A percentile compares a stretch with the other conserved stretches of the same genome.
These are phyloP conservation scores for Epizoanthus ramosus DNA, from an alignment of 92 coral and sea anemone species.

Conservation along the genomic window DNA sequence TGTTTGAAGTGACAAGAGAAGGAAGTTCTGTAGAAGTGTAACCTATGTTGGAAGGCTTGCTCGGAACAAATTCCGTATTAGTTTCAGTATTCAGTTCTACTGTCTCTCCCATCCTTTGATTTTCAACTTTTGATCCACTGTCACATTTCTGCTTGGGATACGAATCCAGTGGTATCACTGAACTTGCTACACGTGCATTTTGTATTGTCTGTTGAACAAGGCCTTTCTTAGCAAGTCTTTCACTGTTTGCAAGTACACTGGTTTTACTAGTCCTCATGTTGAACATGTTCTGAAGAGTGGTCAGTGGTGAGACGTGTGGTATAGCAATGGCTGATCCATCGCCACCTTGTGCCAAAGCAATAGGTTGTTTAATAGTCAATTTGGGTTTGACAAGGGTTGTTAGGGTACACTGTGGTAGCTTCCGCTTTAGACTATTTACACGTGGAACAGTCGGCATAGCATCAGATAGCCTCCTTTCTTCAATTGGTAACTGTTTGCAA, in stretches of 20 bases:
- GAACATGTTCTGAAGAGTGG: slow-evolving; percentile 9
- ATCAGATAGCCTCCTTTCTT: neutral
- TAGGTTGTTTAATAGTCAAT: neutral
- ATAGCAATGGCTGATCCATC: neutral
- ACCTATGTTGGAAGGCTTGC: slow-evolving; percentile 13
- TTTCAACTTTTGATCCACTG: neutral
- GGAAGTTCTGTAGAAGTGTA: slow-evolving; percentile 1
- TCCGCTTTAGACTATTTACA: slow-evolving; percentile 7
- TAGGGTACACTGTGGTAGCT: neutral
- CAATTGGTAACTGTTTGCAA: neutral
- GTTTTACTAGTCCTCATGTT: neutral
- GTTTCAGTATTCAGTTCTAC: neutral
- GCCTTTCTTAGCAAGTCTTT: slow-evolving; percentile 48
- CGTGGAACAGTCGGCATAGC: neutral
- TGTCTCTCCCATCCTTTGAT: neutral
- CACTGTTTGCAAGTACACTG: neutral
- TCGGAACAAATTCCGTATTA: neutral
- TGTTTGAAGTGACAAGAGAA: slow-evolving; percentile 7
- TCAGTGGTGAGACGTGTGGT: slow-evolving; percentile 21
- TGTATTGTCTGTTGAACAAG: slow-evolving; percentile 53
- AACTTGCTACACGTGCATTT: neutral
- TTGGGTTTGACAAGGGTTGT: neutral
- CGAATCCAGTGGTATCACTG: neutral
- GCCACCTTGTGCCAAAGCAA: neutral
- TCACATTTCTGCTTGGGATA: neutral